Percentiles rank a stretch among this genome's conserved stretches.
Conservation (phyloP, 2,113 vertebrate genomes). For the Thunnus thynnus region DNA sequence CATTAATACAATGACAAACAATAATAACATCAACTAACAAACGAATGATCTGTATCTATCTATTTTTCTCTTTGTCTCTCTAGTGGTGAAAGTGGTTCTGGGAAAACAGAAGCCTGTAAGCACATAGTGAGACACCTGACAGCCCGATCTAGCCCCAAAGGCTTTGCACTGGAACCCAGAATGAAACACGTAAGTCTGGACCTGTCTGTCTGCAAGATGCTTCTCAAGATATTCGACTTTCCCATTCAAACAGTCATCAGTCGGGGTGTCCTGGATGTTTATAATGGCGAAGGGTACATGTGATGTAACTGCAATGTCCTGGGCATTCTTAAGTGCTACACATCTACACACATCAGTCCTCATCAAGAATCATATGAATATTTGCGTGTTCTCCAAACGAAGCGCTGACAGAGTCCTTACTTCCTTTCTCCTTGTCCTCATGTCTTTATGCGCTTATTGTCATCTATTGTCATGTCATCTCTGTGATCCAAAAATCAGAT, state of each 20-base stretch:
- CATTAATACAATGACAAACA: neutral
- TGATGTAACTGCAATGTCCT: conserved; percentile 1
- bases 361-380: neutral
- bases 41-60: neutral
- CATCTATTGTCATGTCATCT: neutral
- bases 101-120: conserved; percentile 92
- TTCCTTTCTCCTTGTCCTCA: too few relatives aligned
- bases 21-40: neutral
- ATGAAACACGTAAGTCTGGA: conserved; percentile 91
- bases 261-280: neutral
- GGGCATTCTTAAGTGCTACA: neutral
- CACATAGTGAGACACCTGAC: conserved; percentile 92
- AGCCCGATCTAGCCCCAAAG: conserved; percentile 85
- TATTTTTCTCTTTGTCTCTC: conserved; percentile 37
- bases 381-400: neutral
- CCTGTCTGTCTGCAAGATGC: neutral
- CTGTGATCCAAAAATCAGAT: conserved; percentile 30
- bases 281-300: neutral
- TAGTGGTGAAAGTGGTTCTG: conserved; percentile 96
- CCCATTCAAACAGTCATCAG: neutral
- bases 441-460: neutral
- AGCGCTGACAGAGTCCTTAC: conserved; percentile 2
- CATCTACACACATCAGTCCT: neutral
- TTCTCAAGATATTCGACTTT: neutral
- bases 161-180: conserved; percentile 86